phyloP scores from a whole-genome alignment of 2,797 vertebrate genomes.

The Siniperca scherzeri region DNA sequence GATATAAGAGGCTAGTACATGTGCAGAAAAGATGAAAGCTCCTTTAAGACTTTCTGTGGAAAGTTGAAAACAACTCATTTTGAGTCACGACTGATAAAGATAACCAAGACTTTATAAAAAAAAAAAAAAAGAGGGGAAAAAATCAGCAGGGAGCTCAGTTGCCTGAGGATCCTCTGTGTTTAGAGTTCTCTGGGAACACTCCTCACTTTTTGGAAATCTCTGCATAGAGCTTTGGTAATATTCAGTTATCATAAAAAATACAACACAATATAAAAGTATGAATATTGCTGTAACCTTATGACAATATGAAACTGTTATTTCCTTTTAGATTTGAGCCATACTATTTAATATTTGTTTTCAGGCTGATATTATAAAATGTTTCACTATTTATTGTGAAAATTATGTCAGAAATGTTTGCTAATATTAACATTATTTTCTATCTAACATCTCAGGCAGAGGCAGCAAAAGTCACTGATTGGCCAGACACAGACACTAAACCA shows the following conservation, averaged over 20 bases:
- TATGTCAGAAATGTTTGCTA: not conserved
- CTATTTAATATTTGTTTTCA: not conserved
- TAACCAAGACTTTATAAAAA: slow-evolving; percentile 18
- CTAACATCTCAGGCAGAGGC: slow-evolving; percentile 66
- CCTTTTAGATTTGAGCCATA: not conserved
- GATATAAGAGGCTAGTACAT: not conserved
- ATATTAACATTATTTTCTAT: slow-evolving; percentile 15
- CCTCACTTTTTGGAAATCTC: too few relatives aligned
- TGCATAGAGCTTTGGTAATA: not conserved
- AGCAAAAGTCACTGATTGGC: slow-evolving; percentile 74
- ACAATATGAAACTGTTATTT: not conserved
- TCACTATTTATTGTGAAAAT: not conserved
- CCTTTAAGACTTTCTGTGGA: slow-evolving; percentile 5
- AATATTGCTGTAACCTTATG: not conserved
- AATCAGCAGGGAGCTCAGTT: slow-evolving; percentile 37
- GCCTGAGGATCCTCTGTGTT: slow-evolving; percentile 41
- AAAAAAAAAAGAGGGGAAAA: not conserved
- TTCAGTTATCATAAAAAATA: not conserved
- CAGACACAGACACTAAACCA: slow-evolving; percentile 60
- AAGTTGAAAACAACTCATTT: slow-evolving; percentile 28
- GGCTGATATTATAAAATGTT: not conserved
- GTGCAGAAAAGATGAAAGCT: not conserved
- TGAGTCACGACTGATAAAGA: slow-evolving; percentile 40
- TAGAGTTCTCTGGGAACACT: too few relatives aligned
- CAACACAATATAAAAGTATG: slow-evolving; percentile 5